Evolutionary conservation across 2,888 invertebrate genomes (phyloP).

Genomic region (Ommatoiulus sabulosus): DNA sequence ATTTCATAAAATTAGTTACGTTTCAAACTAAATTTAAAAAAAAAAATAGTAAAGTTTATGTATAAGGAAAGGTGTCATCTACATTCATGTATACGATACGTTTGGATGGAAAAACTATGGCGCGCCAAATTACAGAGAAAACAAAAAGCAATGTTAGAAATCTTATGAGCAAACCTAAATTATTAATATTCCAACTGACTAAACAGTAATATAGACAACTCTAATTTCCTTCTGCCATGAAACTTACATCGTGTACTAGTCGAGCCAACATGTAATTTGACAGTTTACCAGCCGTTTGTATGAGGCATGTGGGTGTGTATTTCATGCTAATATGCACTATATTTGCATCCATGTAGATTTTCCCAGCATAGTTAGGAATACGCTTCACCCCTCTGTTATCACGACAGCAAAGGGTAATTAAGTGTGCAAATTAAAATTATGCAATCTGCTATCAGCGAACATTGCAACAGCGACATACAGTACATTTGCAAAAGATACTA

Average conservation of each 20-base stretch:
- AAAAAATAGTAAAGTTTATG: too few relatives aligned
- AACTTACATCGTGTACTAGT: neutral
- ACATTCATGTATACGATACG: too few relatives aligned
- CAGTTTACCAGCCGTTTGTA: neutral
- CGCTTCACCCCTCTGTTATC: slow-evolving; percentile 39
- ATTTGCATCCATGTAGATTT: neutral
- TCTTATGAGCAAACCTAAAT: too few relatives aligned
- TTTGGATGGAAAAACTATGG: too few relatives aligned
- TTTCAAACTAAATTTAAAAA: too few relatives aligned
- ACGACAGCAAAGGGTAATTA: slow-evolving; percentile 53
- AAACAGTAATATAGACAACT: neutral
- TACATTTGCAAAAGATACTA: neutral
- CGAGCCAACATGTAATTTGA: neutral
- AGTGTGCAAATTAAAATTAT: slow-evolving; percentile 56
- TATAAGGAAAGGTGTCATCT: too few relatives aligned
- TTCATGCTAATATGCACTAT: neutral
- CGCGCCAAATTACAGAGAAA: too few relatives aligned
- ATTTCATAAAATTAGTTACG: too few relatives aligned
- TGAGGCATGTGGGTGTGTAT: neutral
- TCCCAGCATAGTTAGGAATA: neutral
- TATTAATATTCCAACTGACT: too few relatives aligned
- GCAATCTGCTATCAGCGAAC: slow-evolving; percentile 46
- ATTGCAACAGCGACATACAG: neutral
- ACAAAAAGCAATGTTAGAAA: too few relatives aligned
- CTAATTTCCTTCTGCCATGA: neutral